phyloP scores from a whole-genome alignment of 2,888 invertebrate genomes.

The Oligia latruncula region DNA sequence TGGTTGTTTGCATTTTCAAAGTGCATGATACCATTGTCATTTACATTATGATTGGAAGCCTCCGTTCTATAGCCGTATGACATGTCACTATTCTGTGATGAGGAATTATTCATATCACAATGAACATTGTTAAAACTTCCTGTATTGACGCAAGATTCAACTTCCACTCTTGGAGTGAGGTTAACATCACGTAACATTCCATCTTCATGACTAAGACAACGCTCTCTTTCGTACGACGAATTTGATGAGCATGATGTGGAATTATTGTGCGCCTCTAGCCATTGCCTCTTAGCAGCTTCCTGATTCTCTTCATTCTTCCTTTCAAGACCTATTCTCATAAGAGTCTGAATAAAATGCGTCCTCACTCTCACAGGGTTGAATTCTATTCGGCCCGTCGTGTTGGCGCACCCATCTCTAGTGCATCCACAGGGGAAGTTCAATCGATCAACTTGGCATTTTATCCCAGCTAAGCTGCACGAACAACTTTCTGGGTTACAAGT shows the following conservation, averaged over 20 bases:
- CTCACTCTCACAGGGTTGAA: slow-evolving; percentile 98
- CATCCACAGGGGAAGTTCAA: slow-evolving; percentile 99
- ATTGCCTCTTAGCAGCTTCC: slow-evolving; percentile 86
- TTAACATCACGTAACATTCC: slow-evolving; percentile 89
- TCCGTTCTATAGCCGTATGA: slow-evolving; percentile 83
- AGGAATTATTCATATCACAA: slow-evolving; percentile 88
- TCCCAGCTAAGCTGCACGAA: slow-evolving; percentile 97
- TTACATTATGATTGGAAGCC: slow-evolving; percentile 83
- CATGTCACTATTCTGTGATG: slow-evolving; percentile 69
- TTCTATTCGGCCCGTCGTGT: slow-evolving; percentile 97
- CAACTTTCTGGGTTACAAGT: slow-evolving; percentile 99
- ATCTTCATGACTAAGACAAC: slow-evolving; percentile 81
- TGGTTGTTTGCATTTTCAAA: slow-evolving; percentile 85
- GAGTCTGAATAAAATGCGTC: slow-evolving; percentile 98
- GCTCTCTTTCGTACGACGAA: slow-evolving; percentile 82
- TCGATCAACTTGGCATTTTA: slow-evolving; percentile 99
- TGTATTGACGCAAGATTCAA: slow-evolving; percentile 91
- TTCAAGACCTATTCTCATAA: slow-evolving; percentile 97
- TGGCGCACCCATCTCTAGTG: slow-evolving; percentile 97
- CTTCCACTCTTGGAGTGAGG: slow-evolving; percentile 90
- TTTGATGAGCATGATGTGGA: slow-evolving; percentile 79
- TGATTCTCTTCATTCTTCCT: slow-evolving; percentile 93
- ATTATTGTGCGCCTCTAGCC: slow-evolving; percentile 83
- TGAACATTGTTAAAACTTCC: slow-evolving; percentile 93
- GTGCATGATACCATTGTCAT: slow-evolving; percentile 79